Evolutionary conservation across 2,888 invertebrate genomes (phyloP), one percentile per base, ranked within the genome.

Genomic region (Drosophila stalkeri): DNA sequence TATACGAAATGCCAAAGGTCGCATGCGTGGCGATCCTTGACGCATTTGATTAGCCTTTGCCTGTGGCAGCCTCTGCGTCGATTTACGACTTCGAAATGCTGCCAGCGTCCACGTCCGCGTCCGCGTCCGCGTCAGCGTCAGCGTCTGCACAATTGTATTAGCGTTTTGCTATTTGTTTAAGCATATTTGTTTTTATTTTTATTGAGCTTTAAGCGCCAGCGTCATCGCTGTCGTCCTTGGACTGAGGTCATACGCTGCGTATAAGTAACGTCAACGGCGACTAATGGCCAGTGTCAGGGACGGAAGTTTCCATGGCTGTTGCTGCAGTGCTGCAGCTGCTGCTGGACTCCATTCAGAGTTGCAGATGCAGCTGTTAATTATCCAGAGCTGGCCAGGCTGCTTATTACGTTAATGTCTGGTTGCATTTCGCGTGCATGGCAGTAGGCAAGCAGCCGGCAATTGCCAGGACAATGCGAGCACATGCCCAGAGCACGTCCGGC

Each of bases 401-500:
- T 85, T 85, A 89, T 89, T 89, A 87, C 85, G 69, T 84, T 89
- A 85, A 85, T 85, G 80, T 68, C 64, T 69, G 85, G 85, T 72
- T 85, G 72, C 74, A 71, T 68, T 70, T 87, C 82, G 80, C 69
- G 64, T 44, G 44, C 64, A 55, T 64, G 78, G 61, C 47, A 39
- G 35, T 37, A 63, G 33, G 56, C 68, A 56, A 77, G 76, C 80
- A 79, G 74, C 56, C 71, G 64, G 83, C 75, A 88, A 85, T 85
- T 82, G 83, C 77, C 83, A 59, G 64, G 67, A 81, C 72, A 80
- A 72, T 76, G 79, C 57, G 62, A 61, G 47, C 39, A 64, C 64
- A 66, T 56, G 75, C 47, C 75, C 75, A 46, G 76, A 55, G 61
- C 81, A 81, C 81, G 73, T 81, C 70, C 73, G 64, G 60, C 46